These are phyloP conservation scores for Hippoglossus hippoglossus DNA, from an alignment of 2,797 vertebrate species.

Conservation along the genomic window DNA sequence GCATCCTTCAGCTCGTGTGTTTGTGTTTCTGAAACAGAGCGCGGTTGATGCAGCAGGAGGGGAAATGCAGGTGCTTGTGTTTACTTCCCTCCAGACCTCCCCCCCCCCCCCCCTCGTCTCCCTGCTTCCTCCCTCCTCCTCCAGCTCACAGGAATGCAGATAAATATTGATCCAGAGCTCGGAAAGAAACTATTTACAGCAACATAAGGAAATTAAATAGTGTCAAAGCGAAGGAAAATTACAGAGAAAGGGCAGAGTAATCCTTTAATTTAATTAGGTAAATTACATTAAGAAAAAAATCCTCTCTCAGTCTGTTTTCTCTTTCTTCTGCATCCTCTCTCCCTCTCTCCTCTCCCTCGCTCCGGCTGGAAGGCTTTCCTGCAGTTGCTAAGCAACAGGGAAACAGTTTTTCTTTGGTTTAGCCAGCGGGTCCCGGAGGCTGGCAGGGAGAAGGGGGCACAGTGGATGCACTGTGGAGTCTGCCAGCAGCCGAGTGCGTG, in stretches of 20 bases:
- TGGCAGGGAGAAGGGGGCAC: slow-evolving; percentile 69
- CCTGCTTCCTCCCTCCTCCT: slow-evolving; percentile 37
- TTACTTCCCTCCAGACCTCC: slow-evolving; percentile 69
- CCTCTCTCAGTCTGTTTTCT: slow-evolving; percentile 41
- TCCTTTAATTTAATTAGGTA: slow-evolving; percentile 80
- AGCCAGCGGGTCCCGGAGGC: slow-evolving; percentile 68
- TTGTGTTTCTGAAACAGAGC: slow-evolving; percentile 49
- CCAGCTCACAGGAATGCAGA: slow-evolving; percentile 49
- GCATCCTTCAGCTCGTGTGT: slow-evolving; percentile 46
- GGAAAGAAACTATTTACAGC: slow-evolving; percentile 34
- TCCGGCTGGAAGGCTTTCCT: slow-evolving; percentile 69
- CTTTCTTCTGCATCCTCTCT: slow-evolving; percentile 35
- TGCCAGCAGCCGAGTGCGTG: slow-evolving; percentile 69
- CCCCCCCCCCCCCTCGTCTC: slow-evolving; percentile 33
- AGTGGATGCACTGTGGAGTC: slow-evolving; percentile 71
- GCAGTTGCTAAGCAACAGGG: slow-evolving; percentile 80
- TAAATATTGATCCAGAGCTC: slow-evolving; percentile 71
- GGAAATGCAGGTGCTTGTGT: slow-evolving; percentile 74
- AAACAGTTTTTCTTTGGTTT: slow-evolving; percentile 72
- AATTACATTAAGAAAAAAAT: slow-evolving; percentile 69
- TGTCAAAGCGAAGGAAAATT: slow-evolving; percentile 62
- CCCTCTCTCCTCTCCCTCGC: slow-evolving; percentile 36
- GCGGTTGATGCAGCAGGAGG: slow-evolving; percentile 50
- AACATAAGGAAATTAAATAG: slow-evolving; percentile 66
- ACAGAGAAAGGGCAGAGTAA: slow-evolving; percentile 64